These are phyloP conservation scores for Micromesistius poutassou DNA, from an alignment of 2,797 vertebrate species.

Conservation along the genomic window DNA sequence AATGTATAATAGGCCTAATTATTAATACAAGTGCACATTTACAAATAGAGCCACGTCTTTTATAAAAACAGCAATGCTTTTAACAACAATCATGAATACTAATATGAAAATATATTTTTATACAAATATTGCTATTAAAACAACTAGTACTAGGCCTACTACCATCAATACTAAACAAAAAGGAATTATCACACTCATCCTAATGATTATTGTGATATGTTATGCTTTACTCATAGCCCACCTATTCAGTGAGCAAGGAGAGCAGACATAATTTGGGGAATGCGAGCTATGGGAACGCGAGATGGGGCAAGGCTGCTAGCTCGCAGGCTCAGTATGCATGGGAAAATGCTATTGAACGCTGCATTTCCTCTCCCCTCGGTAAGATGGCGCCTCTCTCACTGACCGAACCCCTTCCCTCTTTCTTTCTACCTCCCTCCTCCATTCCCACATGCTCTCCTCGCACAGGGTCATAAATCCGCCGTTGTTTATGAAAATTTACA, in stretches of 20 bases:
- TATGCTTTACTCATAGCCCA: background rate
- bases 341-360: conserved; percentile 66
- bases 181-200: background rate
- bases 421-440: background rate
- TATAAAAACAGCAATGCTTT: background rate
- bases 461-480: conserved; percentile 96
- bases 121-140: background rate
- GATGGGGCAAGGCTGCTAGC: background rate
- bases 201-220: background rate
- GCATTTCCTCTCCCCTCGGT: conserved; percentile 74
- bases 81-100: background rate
- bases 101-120: background rate
- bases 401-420: conserved; percentile 17
- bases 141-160: background rate
- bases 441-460: conserved; percentile 27
- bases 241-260: background rate
- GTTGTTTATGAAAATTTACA: conserved; percentile 99
- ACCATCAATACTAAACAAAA: background rate
- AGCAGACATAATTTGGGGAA: background rate
- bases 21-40: background rate
- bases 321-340: conserved; percentile 11
- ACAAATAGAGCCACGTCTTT: background rate
- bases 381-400: conserved; percentile 89
- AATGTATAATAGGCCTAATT: background rate
- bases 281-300: background rate